Evolutionary conservation across 2,888 invertebrate genomes (phyloP).

Genomic region (Clitarchus hookeri): DNA sequence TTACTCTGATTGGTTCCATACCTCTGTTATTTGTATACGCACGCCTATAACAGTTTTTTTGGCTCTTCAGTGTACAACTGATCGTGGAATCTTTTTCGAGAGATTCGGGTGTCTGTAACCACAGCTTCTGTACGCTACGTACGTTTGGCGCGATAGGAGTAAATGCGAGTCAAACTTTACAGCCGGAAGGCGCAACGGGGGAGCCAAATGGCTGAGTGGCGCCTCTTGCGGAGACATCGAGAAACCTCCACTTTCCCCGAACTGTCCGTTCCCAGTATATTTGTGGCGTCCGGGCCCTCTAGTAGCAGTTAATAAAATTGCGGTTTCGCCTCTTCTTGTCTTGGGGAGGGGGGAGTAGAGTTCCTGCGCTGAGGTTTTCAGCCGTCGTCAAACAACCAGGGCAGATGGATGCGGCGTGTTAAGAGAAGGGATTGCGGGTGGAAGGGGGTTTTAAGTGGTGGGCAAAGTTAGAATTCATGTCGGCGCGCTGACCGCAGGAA

Average conservation of each 20-base stretch:
- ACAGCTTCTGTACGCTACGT: too few species aligned
- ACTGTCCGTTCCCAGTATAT: neutral
- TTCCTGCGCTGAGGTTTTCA: neutral
- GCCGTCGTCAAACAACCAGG: neutral
- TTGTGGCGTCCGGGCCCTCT: neutral
- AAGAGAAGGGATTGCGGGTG: neutral
- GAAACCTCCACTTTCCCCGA: neutral
- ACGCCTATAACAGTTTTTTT: too few species aligned
- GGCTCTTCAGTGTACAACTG: too few species aligned
- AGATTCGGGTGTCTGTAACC: too few species aligned
- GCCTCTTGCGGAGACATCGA: neutral
- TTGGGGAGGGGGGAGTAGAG: neutral
- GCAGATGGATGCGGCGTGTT: constrained; percentile 2
- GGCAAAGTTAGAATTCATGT: neutral
- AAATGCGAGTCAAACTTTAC: too few species aligned
- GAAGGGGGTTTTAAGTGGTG: neutral
- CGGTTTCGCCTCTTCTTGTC: neutral
- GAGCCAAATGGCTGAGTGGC: neutral
- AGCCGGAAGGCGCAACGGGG: too few species aligned
- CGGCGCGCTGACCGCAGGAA: neutral
- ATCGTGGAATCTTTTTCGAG: too few species aligned
- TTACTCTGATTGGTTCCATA: too few species aligned
- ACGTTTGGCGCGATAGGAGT: too few species aligned
- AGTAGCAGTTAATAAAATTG: neutral
- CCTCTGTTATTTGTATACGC: too few species aligned